Percentiles rank a stretch among this genome's conserved stretches.
These are phyloP conservation scores for Nasonia longicornis DNA, from an alignment of 1,140 invertebrate species.

Conservation along the genomic window DNA sequence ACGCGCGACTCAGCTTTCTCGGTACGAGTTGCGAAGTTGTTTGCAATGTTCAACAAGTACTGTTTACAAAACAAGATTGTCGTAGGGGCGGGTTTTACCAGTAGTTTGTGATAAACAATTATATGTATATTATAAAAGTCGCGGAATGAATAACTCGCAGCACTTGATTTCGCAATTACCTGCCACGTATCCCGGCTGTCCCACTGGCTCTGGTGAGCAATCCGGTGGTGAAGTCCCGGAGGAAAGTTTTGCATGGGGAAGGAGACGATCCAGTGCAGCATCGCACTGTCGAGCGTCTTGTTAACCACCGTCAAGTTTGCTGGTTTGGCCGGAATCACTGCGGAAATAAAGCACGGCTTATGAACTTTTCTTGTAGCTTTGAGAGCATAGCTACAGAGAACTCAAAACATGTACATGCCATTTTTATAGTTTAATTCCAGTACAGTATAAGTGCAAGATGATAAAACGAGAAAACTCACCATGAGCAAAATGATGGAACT, in stretches of 20 bases:
- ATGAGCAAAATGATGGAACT: conserved; percentile 74
- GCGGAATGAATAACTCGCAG: neutral
- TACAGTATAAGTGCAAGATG: no score
- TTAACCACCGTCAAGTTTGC: conserved; percentile 69
- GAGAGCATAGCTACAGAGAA: no score
- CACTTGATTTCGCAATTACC: conserved; percentile 57
- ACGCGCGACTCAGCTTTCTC: neutral
- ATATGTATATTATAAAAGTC: no score
- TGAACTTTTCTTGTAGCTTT: no score
- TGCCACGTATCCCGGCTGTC: conserved; percentile 71
- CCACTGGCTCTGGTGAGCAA: conserved; percentile 75
- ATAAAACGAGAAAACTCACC: conserved; percentile 61
- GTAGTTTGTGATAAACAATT: neutral
- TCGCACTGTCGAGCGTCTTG: conserved; percentile 71
- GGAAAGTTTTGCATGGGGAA: conserved; percentile 73
- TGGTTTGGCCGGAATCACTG: conserved; percentile 74
- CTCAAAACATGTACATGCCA: no score
- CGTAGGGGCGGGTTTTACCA: neutral
- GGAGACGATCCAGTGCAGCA: conserved; percentile 73
- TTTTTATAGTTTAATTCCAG: no score
- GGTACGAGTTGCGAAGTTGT: neutral
- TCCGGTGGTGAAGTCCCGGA: conserved; percentile 71
- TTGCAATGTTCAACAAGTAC: neutral
- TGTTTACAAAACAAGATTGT: neutral
- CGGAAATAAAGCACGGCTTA: conserved; percentile 38